phyloP scores from a whole-genome alignment of 2,888 invertebrate genomes.

The Orchesella flavescens region DNA sequence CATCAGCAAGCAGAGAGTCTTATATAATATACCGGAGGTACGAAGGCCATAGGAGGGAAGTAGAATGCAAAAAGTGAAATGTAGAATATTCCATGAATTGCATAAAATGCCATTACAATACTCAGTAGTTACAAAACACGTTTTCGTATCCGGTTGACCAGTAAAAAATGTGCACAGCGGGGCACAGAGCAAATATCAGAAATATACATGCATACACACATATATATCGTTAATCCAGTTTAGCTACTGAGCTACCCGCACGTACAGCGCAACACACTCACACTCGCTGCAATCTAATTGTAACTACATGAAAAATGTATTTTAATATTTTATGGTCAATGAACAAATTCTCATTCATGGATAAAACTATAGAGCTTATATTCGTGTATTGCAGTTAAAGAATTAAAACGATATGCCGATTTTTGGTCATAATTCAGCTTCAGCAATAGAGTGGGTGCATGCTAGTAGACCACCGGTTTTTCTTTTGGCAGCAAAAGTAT shows the following conservation, averaged over 20 bases:
- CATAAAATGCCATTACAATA: not conserved
- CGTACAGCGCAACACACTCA: no score
- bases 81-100: not conserved
- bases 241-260: no score
- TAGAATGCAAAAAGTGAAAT: not conserved
- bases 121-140: not conserved
- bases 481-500: not conserved
- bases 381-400: not conserved
- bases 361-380: not conserved
- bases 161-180: not conserved
- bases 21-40: not conserved
- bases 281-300: no score
- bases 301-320: no score
- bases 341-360: not conserved
- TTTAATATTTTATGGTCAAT: not conserved
- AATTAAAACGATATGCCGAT: not conserved
- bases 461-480: not conserved
- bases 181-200: not conserved
- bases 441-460: not conserved
- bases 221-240: no score
- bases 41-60: not conserved
- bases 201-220: no score
- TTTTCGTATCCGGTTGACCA: not conserved
- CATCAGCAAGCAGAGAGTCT: not conserved
- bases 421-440: not conserved